phyloP scores from a whole-genome alignment of 2,888 invertebrate species.

The Dioctria rufipes region DNA sequence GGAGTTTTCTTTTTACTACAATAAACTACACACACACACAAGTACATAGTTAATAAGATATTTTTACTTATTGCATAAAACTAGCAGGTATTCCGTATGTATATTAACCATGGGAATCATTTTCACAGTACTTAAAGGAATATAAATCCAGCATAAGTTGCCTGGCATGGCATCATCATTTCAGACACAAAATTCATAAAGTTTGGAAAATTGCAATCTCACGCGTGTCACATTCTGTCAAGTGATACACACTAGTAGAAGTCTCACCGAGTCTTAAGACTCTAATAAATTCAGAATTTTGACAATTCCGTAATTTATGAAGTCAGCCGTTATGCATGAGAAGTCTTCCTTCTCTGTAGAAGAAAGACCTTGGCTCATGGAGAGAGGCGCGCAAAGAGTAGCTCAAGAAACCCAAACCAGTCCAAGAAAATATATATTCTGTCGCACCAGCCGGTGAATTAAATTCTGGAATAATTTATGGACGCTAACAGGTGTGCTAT shows the following conservation, averaged over 20 bases:
- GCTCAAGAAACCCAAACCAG: constrained; percentile 35
- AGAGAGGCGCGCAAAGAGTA: background rate
- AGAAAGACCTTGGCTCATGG: constrained; percentile 31
- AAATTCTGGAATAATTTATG: constrained; percentile 66
- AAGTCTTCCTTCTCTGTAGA: constrained; percentile 18
- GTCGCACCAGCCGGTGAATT: constrained; percentile 62
- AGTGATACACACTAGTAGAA: constrained; percentile 13
- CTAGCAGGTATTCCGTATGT: no score
- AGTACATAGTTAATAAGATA: no score
- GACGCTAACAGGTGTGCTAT: constrained; percentile 65
- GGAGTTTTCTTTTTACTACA: no score
- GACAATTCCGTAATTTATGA: constrained; percentile 54
- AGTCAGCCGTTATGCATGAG: constrained; percentile 47
- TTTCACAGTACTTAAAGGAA: no score
- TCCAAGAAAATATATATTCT: constrained; percentile 35
- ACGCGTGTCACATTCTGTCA: constrained; percentile 49
- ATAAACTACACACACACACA: no score
- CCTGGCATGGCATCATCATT: background rate
- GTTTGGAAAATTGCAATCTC: constrained; percentile 47
- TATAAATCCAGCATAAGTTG: no score
- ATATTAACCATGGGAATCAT: no score
- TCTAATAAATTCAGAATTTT: constrained; percentile 54
- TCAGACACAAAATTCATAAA: constrained; percentile 40
- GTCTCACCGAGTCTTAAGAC: constrained; percentile 44
- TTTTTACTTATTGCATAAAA: no score